A percentile compares a stretch with the other conserved stretches of the same genome.
Evolutionary conservation across 1,140 invertebrate genomes (phyloP).

Genomic region (Leptonema lineaticorne): DNA sequence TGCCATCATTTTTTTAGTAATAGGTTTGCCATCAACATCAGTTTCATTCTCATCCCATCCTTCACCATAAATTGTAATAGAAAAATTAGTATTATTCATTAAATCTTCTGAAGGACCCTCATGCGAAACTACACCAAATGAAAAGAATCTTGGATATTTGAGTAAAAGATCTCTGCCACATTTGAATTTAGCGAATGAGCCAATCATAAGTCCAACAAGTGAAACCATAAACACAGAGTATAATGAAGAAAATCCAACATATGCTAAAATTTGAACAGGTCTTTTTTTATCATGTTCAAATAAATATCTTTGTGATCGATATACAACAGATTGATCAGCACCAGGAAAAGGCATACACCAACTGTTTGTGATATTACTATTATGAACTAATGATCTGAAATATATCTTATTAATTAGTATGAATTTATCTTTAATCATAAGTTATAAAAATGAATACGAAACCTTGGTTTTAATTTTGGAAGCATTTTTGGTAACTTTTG

Average conservation of each 20-base stretch:
- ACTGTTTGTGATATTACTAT: constrained; percentile 16
- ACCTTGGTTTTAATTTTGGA: constrained; percentile 34
- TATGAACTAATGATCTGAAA: constrained; percentile 33
- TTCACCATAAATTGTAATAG: constrained; percentile 68
- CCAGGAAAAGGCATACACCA: constrained; percentile 37
- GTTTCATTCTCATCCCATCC: constrained; percentile 75
- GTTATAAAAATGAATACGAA: too few relatives aligned
- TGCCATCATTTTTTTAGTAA: constrained; percentile 68
- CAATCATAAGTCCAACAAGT: constrained; percentile 64
- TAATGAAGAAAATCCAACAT: constrained; percentile 28
- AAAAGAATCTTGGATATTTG: constrained; percentile 74
- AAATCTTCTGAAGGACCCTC: constrained; percentile 67
- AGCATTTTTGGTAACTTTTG: constrained; percentile 14
- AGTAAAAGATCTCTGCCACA: constrained; percentile 48
- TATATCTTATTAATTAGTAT: too few relatives aligned
- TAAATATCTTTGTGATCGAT: constrained; percentile 33
- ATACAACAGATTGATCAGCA: constrained; percentile 28
- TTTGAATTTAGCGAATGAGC: constrained; percentile 64
- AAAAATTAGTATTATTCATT: constrained; percentile 65
- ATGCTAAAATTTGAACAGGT: constrained; percentile 40
- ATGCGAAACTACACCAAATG: constrained; percentile 66
- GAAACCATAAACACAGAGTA: constrained; percentile 51
- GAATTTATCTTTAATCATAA: too few relatives aligned
- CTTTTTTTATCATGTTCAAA: constrained; percentile 44
- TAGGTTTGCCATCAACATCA: constrained; percentile 61